Base-by-base conservation (phyloP, 2,113 vertebrate genomes). In the Mus pahari region DNA sequence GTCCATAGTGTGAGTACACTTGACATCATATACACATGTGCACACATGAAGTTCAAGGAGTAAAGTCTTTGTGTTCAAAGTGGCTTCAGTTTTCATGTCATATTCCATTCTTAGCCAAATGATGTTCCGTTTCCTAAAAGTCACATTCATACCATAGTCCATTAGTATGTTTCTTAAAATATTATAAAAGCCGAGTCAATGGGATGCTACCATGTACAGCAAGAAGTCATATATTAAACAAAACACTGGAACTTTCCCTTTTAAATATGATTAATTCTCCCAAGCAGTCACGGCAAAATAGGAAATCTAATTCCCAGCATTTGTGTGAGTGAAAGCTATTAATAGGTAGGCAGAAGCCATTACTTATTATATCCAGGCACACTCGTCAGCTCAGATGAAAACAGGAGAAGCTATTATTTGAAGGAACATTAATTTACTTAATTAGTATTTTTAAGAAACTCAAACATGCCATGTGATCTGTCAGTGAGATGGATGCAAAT, bases 371-470 rank as follows among this genome's bases (percentile, higher is more conserved):
- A 48, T 75, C 33, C 0, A 6, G 17, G 86, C 33, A 90, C 2
- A 81, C 24, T 70, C 28, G 8, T 64, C 50, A 86, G 4, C 93
- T 77, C 39, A 89, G 19, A 82, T 71, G 42, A 42, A 83, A 24
- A 53, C 20, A 86, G 50, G 16, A 78, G 26, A 89, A 31, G 50
- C 3, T 24, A n/a, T 42, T 94, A 10, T 42, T 96, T 94, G 9
- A 53, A 84, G 45, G 31, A 74, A 24, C 7, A 77, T 73, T 92
- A 68, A 78, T 73, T 88, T 58, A 58, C 79, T 91, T 94, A 53
- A 86, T 70, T 94, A 74, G 24, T 50, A 74, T 33, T 94, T 94
- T 97, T 70, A 13, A 96, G 48, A 86, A 45, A 45, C 45, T 78
- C 20, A 17, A 73, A 68, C 62, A 28, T 14, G 11, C 10, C 53